phyloP scores from a whole-genome alignment of 2,888 invertebrate species.

The Nymphalis c-album region DNA sequence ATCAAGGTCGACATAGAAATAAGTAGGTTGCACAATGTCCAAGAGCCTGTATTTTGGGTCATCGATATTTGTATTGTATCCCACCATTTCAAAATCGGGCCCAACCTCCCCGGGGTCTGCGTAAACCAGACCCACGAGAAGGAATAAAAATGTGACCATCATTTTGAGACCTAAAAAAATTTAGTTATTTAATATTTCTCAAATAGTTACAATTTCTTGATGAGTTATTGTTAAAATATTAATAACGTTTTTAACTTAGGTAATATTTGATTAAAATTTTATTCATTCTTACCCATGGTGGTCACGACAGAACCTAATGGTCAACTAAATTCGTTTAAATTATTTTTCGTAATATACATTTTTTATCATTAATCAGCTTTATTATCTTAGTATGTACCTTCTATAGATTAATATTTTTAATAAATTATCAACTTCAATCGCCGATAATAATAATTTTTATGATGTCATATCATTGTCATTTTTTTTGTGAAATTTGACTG shows the following conservation, averaged over 20 bases:
- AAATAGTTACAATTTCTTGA: background rate
- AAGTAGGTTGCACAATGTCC: conserved; percentile 58
- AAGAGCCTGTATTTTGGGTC: conserved; percentile 61
- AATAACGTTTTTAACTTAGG: background rate
- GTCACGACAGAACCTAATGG: conserved; percentile 50
- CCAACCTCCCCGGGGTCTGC: conserved; percentile 60
- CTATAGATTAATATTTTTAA: conserved; percentile 22
- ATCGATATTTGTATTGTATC: conserved; percentile 56
- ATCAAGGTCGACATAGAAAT: conserved; percentile 59
- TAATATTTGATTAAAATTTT: background rate
- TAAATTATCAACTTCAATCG: conserved; percentile 29
- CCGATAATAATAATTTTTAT: conserved; percentile 26
- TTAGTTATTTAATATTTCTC: background rate
- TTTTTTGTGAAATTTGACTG: too few species aligned
- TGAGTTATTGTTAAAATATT: background rate
- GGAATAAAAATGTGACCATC: conserved; percentile 50
- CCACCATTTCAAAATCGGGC: conserved; percentile 58
- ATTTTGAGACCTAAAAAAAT: conserved; percentile 56
- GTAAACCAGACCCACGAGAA: conserved; percentile 52
- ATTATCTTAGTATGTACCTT: conserved; percentile 24
- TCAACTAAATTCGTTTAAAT: conserved; percentile 50
- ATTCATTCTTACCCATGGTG: conserved; percentile 62
- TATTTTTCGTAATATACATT: conserved; percentile 22
- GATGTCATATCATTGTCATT: background rate
- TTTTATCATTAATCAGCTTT: conserved; percentile 30